Base-by-base conservation (phyloP, 1,140 invertebrate species). In the Gryon sp. region DNA sequence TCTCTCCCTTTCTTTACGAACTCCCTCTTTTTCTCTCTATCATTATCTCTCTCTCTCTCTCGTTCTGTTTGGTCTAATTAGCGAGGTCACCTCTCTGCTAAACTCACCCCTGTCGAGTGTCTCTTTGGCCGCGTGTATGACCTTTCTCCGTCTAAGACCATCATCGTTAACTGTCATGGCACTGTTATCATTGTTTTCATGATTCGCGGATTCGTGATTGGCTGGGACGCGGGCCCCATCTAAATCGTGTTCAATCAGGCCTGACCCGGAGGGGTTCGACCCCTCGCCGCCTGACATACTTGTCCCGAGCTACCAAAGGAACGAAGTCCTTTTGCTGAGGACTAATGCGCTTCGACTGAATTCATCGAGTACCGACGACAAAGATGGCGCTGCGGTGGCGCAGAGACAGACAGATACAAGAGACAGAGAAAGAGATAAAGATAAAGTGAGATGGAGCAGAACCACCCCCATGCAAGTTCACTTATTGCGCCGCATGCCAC, bases 111-210 rank as follows among this genome's bases (percentile, higher is more conserved):
- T 91, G 80, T 91, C 91, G 55, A 92, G 83, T 46, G 91, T 92
- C 78, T 92, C 90, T 87, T 91, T 91, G 55, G 92, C 92, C 80
- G 89, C 90, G 78, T 91, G 87, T 78, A 92, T 90, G 82, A 92
- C 87, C 86, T 91, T 92, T 79, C 91, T 87, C 63, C 90, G 86
- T 77, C 88, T 84, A 34, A 90, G 80, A 63, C 85, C 87, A 52
- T 88, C 85, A 57, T 78, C 84, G 45, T 79, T 63, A 30, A 72
- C 6, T 60, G 76, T 68, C 55, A 75, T 72, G 34, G 80, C 55
- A 41, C 78, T 32, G 41, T 41, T 72, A 43, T 84, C 81, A 68
- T 81, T 80, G 78, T 84, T 82, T 69, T 70, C 78, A 19, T 50
- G 69, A 30, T 55, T 68, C 66, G 76, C 78, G 60, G 2, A 28